phyloP scores from a whole-genome alignment of 2,888 invertebrate species.

The Diplolepis rosae region DNA sequence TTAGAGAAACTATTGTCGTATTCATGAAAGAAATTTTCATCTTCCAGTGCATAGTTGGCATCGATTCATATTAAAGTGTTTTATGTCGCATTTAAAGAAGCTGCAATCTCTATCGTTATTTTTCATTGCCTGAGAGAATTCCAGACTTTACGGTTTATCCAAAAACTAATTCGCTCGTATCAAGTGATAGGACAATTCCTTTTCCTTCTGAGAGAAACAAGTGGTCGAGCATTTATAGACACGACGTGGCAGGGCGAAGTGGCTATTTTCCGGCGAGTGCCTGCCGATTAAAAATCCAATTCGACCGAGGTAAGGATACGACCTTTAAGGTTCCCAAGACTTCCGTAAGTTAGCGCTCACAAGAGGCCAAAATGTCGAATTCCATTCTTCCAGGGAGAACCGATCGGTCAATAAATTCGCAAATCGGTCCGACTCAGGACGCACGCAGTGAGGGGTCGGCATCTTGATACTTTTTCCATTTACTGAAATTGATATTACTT shows the following conservation, averaged over 20 bases:
- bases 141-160: neutral
- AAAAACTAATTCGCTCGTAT: neutral
- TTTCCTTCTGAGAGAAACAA: constrained; percentile 53
- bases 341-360: constrained; percentile 36
- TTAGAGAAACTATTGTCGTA: constrained; percentile 55
- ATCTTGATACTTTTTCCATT: constrained; percentile 70
- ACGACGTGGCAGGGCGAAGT: constrained; percentile 67
- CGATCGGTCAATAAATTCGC: constrained; percentile 53
- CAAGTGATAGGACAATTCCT: constrained; percentile 33
- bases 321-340: constrained; percentile 10
- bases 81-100: neutral
- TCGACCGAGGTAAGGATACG: constrained; percentile 42
- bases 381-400: constrained; percentile 37
- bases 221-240: constrained; percentile 68
- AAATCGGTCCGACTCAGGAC: constrained; percentile 45
- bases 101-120: neutral
- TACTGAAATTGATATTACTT: constrained; percentile 70
- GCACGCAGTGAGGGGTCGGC: constrained; percentile 48
- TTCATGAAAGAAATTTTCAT: constrained; percentile 15
- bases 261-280: constrained; percentile 74
- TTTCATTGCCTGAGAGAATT: neutral
- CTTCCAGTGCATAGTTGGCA: neutral
- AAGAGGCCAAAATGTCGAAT: constrained; percentile 32
- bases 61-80: neutral
- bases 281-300: constrained; percentile 73